These are phyloP conservation scores for Nothoprocta pentlandii DNA, from an alignment of 2,113 vertebrate genomes.

Conservation along the genomic window DNA sequence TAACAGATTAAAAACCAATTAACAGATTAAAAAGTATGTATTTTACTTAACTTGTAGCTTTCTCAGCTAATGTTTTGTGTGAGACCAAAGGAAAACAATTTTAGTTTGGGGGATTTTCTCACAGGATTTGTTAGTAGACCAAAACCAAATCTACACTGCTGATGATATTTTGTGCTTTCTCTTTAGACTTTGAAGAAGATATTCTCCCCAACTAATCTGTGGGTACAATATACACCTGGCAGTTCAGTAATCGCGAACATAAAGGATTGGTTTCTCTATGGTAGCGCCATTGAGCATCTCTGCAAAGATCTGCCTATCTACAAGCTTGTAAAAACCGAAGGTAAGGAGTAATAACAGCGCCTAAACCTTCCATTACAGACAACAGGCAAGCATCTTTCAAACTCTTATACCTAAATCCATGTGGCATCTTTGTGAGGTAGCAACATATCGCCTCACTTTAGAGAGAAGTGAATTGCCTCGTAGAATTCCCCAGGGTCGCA, in stretches of 20 bases:
- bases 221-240: conserved; percentile 64
- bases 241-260: background rate
- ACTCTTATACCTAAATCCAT: background rate
- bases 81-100: background rate
- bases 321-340: background rate
- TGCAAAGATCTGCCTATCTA: conserved; percentile 76
- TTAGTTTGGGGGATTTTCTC: background rate
- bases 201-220: conserved; percentile 46
- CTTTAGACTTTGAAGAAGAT: conserved; percentile 63
- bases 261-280: conserved; percentile 65
- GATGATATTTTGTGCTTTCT: background rate
- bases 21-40: background rate
- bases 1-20: background rate
- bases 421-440: rapidly evolving
- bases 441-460: background rate
- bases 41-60: background rate
- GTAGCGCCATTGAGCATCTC: conserved; percentile 62
- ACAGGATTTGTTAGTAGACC: background rate
- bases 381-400: background rate
- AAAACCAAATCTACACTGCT: background rate
- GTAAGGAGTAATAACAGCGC: conserved; percentile 58
- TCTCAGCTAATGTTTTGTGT: background rate
- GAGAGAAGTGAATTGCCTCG: background rate
- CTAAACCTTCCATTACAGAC: rapidly evolving
- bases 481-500: background rate